These are phyloP conservation scores for Chelonia mydas DNA, from an alignment of 2,797 vertebrate genomes.

Conservation along the genomic window DNA sequence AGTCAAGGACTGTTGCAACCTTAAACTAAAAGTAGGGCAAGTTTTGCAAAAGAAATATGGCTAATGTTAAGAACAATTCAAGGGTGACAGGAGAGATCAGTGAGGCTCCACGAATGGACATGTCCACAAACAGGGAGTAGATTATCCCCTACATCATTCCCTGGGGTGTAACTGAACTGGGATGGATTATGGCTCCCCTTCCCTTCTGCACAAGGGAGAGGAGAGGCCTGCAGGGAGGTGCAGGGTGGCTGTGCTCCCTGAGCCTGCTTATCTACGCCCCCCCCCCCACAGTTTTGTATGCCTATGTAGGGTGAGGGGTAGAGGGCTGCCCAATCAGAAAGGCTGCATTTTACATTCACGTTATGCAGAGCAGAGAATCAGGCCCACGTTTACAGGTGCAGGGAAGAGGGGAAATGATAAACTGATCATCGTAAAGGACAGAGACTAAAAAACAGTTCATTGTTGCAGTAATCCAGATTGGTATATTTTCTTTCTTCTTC, in stretches of 20 bases:
- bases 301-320: background rate
- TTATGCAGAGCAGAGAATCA: background rate
- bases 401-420: fast-evolving
- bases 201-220: background rate
- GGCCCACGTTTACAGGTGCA: background rate
- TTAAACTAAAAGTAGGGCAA: background rate
- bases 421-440: constrained; percentile 56
- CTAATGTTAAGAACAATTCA: background rate
- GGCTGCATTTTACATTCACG: fast-evolving
- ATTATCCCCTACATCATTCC: too few relatives aligned
- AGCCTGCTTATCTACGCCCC: background rate
- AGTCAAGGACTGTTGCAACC: background rate
- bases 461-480: constrained; percentile 49
- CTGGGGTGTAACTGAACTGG: background rate
- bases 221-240: background rate
- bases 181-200: background rate
- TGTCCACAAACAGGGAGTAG: background rate
- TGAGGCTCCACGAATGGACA: background rate
- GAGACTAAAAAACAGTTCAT: constrained; percentile 50
- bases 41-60: background rate
- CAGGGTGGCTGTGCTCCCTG: background rate
- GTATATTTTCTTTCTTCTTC: background rate
- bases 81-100: background rate
- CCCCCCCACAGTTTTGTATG: background rate
- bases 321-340: background rate